Evolutionary conservation across 2,113 vertebrate species (phyloP).

Genomic region (Vireo altiloquus): DNA sequence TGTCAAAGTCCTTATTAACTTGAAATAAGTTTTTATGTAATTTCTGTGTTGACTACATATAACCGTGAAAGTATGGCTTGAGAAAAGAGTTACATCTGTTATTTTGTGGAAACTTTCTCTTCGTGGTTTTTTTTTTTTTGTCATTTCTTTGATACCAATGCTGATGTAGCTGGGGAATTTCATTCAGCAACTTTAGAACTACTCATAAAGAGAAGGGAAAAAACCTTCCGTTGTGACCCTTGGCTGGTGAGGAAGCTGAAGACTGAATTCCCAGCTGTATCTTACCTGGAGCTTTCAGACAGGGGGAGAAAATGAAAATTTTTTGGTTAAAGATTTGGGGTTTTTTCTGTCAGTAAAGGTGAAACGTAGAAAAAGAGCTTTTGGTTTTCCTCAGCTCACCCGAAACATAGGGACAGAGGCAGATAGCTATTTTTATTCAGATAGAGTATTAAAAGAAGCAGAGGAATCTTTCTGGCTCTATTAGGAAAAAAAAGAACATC

Average conservation of each 20-base stretch:
- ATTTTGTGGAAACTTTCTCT: not conserved
- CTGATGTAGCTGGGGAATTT: not conserved
- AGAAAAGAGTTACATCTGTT: not conserved
- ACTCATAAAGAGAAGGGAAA: not conserved
- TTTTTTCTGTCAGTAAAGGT: not conserved
- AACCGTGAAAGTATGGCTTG: not conserved
- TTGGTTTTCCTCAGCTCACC: not conserved
- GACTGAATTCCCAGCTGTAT: not conserved
- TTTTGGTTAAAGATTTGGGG: not conserved
- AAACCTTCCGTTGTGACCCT: not conserved
- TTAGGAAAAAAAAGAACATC: not conserved
- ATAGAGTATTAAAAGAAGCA: not conserved
- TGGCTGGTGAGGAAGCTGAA: not conserved
- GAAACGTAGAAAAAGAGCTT: not conserved
- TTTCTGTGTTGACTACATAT: not conserved
- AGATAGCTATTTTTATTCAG: not conserved
- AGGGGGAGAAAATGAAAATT: not conserved
- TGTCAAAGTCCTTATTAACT: not conserved
- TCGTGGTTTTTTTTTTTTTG: not conserved
- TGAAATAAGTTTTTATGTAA: not conserved
- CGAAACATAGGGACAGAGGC: not conserved
- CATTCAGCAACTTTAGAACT: not conserved
- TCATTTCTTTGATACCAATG: not conserved
- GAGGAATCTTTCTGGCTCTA: not conserved
- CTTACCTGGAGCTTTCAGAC: not conserved